These are phyloP conservation scores for Venusia cambrica DNA, from an alignment of 2,888 invertebrate genomes.

Conservation along the genomic window DNA sequence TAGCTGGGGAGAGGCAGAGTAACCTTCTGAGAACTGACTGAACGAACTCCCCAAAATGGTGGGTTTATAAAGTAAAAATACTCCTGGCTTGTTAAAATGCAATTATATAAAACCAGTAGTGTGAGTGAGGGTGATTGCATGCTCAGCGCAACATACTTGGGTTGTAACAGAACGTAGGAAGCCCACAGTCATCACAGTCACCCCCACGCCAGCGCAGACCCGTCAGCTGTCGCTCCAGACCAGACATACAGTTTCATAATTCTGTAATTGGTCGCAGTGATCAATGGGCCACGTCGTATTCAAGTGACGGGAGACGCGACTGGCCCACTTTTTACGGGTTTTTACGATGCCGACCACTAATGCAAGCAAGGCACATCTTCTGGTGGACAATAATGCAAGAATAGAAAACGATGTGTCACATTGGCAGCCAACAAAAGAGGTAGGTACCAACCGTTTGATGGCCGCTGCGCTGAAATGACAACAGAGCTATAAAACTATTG, in stretches of 20 bases:
- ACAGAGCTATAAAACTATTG: slow-evolving; percentile 31
- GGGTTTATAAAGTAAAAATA: no score
- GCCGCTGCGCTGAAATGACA: slow-evolving; percentile 28
- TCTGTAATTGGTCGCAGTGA: slow-evolving; percentile 26
- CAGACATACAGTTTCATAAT: slow-evolving; percentile 32
- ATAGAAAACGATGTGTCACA: slow-evolving; percentile 30
- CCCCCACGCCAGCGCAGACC: slow-evolving; percentile 29
- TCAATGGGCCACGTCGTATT: slow-evolving; percentile 31
- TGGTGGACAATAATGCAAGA: slow-evolving; percentile 24
- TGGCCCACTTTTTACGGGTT: slow-evolving; percentile 21
- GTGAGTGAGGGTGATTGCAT: no score
- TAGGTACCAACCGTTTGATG: slow-evolving; percentile 32
- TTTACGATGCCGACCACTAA: slow-evolving; percentile 5
- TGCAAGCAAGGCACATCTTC: slow-evolving; percentile 11
- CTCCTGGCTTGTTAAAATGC: no score
- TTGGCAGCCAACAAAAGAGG: slow-evolving; percentile 32
- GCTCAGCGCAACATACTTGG: no score
- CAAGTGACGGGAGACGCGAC: slow-evolving; percentile 25
- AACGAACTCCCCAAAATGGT: no score
- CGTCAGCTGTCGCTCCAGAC: slow-evolving; percentile 33
- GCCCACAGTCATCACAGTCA: no score
- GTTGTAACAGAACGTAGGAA: no score
- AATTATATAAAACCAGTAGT: no score
- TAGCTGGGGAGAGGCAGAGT: no score
- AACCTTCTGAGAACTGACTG: no score